Percentiles rank a stretch among this genome's conserved stretches.
phyloP scores from a whole-genome alignment of 2,888 invertebrate species.

The Galerucella pusilla region DNA sequence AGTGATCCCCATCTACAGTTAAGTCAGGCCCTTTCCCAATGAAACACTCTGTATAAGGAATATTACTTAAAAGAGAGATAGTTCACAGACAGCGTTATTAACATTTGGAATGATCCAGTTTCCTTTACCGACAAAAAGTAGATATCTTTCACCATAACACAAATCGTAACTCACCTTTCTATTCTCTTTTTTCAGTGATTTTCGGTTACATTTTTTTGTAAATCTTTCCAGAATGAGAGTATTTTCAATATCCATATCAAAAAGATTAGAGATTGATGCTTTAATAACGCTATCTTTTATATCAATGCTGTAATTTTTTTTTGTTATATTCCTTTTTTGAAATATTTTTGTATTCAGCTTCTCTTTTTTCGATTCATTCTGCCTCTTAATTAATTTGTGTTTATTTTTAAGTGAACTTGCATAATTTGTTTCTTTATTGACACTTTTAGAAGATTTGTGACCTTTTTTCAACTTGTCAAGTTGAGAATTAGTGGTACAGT shows the following conservation, averaged over 20 bases:
- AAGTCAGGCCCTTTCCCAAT: too few species aligned
- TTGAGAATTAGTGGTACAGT: not conserved
- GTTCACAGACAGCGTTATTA: too few species aligned
- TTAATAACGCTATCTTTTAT: not conserved
- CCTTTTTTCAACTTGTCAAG: not conserved
- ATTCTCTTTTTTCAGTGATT: not conserved
- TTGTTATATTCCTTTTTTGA: not conserved
- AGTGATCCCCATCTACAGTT: too few species aligned
- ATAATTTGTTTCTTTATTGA: not conserved
- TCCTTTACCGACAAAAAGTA: too few species aligned
- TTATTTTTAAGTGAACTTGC: not conserved
- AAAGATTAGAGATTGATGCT: not conserved
- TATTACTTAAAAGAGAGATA: too few species aligned
- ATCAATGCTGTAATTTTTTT: not conserved
- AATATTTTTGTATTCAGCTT: not conserved
- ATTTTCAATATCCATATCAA: not conserved
- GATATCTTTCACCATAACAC: too few species aligned
- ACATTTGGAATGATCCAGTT: too few species aligned
- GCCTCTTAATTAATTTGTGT: not conserved
- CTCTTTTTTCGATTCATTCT: not conserved
- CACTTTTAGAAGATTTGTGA: not conserved
- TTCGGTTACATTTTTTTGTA: not conserved
- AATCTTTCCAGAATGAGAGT: not conserved
- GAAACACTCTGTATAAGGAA: too few species aligned
- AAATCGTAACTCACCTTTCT: not conserved